Base-by-base conservation (phyloP, 2,888 invertebrate species). In the Geotrupes spiniger region DNA sequence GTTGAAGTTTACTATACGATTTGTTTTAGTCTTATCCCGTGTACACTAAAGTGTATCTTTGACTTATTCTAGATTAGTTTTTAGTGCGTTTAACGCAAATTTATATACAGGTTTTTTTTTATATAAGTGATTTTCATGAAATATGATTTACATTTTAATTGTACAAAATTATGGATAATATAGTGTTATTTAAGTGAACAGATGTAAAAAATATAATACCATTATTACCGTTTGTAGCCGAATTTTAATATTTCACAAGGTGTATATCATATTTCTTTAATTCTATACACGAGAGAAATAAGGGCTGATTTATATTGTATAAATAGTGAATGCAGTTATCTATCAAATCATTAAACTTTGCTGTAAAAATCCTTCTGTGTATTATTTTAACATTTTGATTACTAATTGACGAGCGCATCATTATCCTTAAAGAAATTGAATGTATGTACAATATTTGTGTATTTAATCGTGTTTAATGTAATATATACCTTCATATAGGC, bases 301-400 rank as follows among this genome's bases (percentile, higher is more conserved):
- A 70, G 70, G 70, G 71, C 70, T 70, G 70, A 70, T 68, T 66
- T 68, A 68, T 66, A 64, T 65, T 63, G 61, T 67, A 63, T 66
- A 62, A 63, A 56, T 54, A 54, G 53, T 52, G 53, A 49, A 56
- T 53, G 56, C 57, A 57, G 53, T 57, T 49, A 55, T 54, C 49
- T 52, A 52, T 51, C 46, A 52, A 57, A 45, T 49, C 42, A 57
- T 57, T 58, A 56, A 58, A 58, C 46, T 46, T 56, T 55, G 58
- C 51, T 57, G 54, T 58, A 57, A 51, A 45, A 57, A 49, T 36
- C 21, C 10, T 15, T 46, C 49, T 36, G 47, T 51, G 53, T 57
- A 46, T 57, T 56, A 46, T 53, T 52, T 52, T 57, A 54, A 56
- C 54, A 48, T 42, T 54, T 46, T 49, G 46, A 37, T 39, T 29